A percentile compares a stretch with the other conserved stretches of the same genome.
These are phyloP conservation scores for Charaxes varanes DNA, from an alignment of 1,140 invertebrate genomes.

Conservation along the genomic window DNA sequence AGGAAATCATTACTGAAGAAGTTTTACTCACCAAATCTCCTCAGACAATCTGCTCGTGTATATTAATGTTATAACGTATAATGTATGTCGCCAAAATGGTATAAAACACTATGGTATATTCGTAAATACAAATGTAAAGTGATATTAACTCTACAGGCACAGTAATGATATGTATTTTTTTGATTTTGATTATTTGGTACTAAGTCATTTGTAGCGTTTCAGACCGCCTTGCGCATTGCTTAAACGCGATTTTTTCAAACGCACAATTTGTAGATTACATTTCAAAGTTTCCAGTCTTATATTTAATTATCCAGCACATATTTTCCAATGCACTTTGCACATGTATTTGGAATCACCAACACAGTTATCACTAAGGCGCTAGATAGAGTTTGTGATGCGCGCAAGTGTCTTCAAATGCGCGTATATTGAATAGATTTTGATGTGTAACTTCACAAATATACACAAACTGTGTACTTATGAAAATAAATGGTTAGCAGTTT, in stretches of 20 bases:
- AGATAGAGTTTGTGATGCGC: background rate
- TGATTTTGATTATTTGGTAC: conserved; percentile 17
- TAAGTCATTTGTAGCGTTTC: conserved; percentile 28
- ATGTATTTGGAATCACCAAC: conserved; percentile 7
- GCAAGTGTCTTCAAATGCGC: too few species aligned
- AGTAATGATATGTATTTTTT: conserved; percentile 64
- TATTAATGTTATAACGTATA: background rate
- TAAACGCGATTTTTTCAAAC: background rate
- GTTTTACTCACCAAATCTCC: conserved; percentile 25
- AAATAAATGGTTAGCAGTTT: conserved; percentile 38
- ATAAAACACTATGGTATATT: conserved; percentile 30
- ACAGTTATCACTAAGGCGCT: too few species aligned
- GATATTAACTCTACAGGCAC: conserved; percentile 55
- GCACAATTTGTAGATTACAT: conserved; percentile 2
- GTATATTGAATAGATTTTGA: too few species aligned
- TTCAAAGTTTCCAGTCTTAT: conserved; percentile 14
- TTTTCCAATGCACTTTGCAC: conserved; percentile 13
- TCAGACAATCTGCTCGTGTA: conserved; percentile 5
- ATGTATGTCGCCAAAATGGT: conserved; percentile 25
- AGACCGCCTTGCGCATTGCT: conserved; percentile 22
- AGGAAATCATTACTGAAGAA: too few species aligned
- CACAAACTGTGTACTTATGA: too few species aligned
- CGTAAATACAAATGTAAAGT: conserved; percentile 43
- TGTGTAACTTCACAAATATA: too few species aligned
- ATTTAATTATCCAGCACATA: conserved; percentile 1